Evolutionary conservation across 2,113 vertebrate species (phyloP), one percentile per base, ranked within the genome.

Genomic region (Laterallus jamaicensis): DNA sequence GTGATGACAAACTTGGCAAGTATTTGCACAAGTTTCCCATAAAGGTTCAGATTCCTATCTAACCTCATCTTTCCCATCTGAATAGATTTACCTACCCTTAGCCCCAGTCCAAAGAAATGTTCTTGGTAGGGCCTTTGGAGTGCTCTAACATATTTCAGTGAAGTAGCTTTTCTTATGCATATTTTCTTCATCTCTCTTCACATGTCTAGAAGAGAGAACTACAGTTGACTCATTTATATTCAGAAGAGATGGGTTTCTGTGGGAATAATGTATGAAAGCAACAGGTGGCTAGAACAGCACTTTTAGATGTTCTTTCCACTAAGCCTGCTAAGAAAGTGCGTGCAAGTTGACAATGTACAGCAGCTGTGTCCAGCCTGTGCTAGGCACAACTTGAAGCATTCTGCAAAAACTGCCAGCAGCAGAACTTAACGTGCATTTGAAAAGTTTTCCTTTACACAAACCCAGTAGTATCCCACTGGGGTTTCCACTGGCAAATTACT

Each of bases 251-350:
- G 56, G 15, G 28, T 86, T 91, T 96, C 60, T 82, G 60, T 83
- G 64, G 71, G 86, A 95, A 94, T 81, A 49, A 79, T 35, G 66
- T 42, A 55, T 60, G 62, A 94, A 77, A 92, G 68, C 68, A 96
- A 82, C 67, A 81, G 68, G 81, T 58, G 82, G 39, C 42, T 71
- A 80, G 77, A 84, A 52, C 21, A 75, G 79, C 75, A 49, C 71
- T 93, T 91, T 77, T 76, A 87, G n/a, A 90, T 47, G 75, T 75
- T 80, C 81, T 95, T 97, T 88, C 77, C 52, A 88, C 31, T 76
- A 96, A 92, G 79, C 49, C 84, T 88, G 82, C 93, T 80, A 74
- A 44, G 69, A 67, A 84, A 96, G 58, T 35, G 70, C 35, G 10
- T 42, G 55, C 35, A 76, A 76, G 6, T 64, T 80, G 95, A 91